These are phyloP conservation scores for Diarsia rubi DNA, from an alignment of 2,888 invertebrate genomes.

Conservation along the genomic window DNA sequence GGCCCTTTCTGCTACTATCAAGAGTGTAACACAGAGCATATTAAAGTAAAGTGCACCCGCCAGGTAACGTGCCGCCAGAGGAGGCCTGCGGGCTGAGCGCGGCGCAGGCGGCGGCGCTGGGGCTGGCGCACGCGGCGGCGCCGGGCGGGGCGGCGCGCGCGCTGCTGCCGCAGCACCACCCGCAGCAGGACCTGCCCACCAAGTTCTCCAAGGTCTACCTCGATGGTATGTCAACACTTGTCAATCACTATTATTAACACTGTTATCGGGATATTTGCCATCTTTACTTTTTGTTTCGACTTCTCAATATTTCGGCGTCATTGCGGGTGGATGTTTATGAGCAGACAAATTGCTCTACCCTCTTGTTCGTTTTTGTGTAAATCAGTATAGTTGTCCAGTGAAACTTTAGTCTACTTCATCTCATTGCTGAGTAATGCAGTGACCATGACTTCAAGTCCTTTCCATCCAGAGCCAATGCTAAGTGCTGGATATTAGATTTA, in stretches of 20 bases:
- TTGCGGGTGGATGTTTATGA: too few species aligned
- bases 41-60: not conserved
- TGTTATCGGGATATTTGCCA: too few species aligned
- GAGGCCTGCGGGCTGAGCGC: constrained; percentile 77
- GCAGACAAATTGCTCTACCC: too few species aligned
- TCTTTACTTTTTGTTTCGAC: too few species aligned
- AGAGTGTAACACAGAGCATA: not conserved
- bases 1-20: too few species aligned
- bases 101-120: constrained; percentile 87
- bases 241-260: too few species aligned
- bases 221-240: constrained; percentile 76
- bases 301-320: too few species aligned
- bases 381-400: not conserved
- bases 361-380: too few species aligned
- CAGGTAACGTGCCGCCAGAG: constrained; percentile 63
- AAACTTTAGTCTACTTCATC: not conserved
- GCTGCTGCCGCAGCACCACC: constrained; percentile 73
- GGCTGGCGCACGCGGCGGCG: constrained; percentile 83
- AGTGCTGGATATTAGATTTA: not conserved
- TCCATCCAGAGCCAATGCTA: not conserved
- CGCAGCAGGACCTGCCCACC: constrained; percentile 76
- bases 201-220: constrained; percentile 84
- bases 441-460: not conserved
- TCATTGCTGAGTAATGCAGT: not conserved
- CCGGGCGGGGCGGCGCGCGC: constrained; percentile 76